Evolutionary conservation across 2,888 invertebrate species (phyloP).

Genomic region (Argyresthia goedartella): DNA sequence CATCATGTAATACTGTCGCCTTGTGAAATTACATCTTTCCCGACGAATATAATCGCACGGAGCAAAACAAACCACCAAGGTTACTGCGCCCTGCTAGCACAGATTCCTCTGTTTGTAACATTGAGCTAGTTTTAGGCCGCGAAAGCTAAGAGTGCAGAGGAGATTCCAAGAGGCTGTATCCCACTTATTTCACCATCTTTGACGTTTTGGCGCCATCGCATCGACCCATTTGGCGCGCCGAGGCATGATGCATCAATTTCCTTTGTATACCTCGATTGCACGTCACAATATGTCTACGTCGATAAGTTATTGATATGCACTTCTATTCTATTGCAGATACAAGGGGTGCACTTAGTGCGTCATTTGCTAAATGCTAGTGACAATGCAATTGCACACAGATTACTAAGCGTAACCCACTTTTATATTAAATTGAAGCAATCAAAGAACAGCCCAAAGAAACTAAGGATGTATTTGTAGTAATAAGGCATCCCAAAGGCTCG

Average conservation of each 20-base stretch:
- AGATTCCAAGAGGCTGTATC: conserved; percentile 7
- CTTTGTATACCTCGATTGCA: conserved; percentile 26
- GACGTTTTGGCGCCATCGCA: conserved; percentile 63
- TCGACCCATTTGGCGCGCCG: conserved; percentile 60
- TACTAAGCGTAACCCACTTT: conserved; percentile 44
- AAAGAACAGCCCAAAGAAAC: conserved; percentile 66
- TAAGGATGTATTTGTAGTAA: conserved; percentile 64
- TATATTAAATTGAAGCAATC: conserved; percentile 38
- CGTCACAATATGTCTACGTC: conserved; percentile 29
- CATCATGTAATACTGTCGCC: conserved; percentile 65
- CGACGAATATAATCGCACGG: conserved; percentile 35
- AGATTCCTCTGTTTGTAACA: conserved; percentile 24
- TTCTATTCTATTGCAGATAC: conserved; percentile 47
- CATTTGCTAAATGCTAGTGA: conserved; percentile 57
- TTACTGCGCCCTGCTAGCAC: conserved; percentile 18
- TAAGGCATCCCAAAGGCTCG: conserved; percentile 53
- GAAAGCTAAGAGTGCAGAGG: not conserved
- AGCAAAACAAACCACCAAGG: conserved; percentile 29
- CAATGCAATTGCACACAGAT: conserved; percentile 61
- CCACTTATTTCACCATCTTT: conserved; percentile 32
- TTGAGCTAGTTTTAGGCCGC: not conserved
- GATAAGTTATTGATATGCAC: not conserved
- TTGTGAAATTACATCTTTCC: conserved; percentile 65
- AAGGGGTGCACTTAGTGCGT: conserved; percentile 61
- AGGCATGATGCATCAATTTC: conserved; percentile 18